Evolutionary conservation across 2,797 vertebrate genomes (phyloP).

Genomic region (Streptopelia turtur): DNA sequence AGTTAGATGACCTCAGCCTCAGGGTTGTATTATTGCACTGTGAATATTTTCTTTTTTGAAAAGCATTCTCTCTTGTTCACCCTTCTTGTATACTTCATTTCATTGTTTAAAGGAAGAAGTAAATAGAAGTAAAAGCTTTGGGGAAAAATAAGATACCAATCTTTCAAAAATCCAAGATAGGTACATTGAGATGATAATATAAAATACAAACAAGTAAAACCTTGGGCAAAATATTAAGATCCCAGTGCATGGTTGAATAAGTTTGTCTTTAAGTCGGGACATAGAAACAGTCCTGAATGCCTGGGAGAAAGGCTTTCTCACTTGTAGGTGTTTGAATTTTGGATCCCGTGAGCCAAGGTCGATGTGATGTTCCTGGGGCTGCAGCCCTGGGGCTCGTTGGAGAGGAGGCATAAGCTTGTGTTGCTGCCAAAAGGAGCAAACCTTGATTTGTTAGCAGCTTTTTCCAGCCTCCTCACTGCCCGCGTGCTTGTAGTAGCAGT

Average conservation of each 20-base stretch:
- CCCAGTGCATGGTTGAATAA: not conserved
- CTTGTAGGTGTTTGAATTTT: not conserved
- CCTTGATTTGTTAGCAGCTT: not conserved
- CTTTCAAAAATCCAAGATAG: not conserved
- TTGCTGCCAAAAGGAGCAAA: not conserved
- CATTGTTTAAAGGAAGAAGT: not conserved
- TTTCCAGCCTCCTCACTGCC: not conserved
- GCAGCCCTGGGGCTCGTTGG: accelerated
- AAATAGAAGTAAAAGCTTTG: not conserved
- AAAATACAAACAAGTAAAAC: not conserved
- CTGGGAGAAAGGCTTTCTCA: not conserved
- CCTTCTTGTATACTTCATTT: not conserved
- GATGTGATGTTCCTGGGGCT: not conserved
- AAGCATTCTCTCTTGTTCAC: not conserved
- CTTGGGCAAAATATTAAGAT: not conserved
- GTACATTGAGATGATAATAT: not conserved
- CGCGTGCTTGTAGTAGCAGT: accelerated
- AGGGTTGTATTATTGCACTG: not conserved
- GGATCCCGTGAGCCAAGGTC: not conserved
- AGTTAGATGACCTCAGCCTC: not conserved
- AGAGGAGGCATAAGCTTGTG: not conserved
- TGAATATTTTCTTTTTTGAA: not conserved
- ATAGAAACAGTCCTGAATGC: not conserved
- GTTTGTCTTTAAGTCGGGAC: not conserved
- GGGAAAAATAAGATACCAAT: not conserved